Conservation (phyloP, 2,113 vertebrate species). For the Gambusia affinis region DNA sequence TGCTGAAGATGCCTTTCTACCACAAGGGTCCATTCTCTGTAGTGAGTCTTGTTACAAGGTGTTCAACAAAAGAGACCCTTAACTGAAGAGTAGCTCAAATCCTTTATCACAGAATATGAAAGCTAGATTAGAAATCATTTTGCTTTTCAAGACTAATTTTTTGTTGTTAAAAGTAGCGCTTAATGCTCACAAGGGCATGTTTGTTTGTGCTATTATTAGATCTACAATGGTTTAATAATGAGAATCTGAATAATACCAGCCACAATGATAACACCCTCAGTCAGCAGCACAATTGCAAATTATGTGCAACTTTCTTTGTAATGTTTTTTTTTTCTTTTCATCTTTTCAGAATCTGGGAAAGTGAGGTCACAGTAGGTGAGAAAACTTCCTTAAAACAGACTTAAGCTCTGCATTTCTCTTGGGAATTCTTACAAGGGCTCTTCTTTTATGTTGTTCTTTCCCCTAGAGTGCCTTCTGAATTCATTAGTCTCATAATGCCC, state of each 20-base stretch:
- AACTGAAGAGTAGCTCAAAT: too few relatives aligned
- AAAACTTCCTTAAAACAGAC: slow-evolving; percentile 47
- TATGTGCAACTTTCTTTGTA: slow-evolving; percentile 2
- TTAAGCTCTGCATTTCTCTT: slow-evolving; percentile 59
- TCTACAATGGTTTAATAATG: slow-evolving; percentile 4
- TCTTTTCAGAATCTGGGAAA: slow-evolving; percentile 60
- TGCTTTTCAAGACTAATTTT: too few relatives aligned
- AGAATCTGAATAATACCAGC: not conserved
- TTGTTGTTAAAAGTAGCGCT: too few relatives aligned
- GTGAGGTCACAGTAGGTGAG: slow-evolving; percentile 41
- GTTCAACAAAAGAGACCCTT: too few relatives aligned
- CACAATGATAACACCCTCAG: not conserved
- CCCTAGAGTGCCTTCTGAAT: slow-evolving; percentile 68
- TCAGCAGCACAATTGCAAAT: not conserved
- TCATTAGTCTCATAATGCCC: slow-evolving; percentile 71
- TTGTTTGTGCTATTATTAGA: not conserved
- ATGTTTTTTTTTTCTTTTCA: not conserved
- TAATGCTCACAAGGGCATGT: too few relatives aligned
- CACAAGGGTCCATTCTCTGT: too few relatives aligned
- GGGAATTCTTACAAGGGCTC: slow-evolving; percentile 40
- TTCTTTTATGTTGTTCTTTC: slow-evolving; percentile 64
- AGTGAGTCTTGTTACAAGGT: too few relatives aligned
- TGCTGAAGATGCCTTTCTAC: too few relatives aligned
- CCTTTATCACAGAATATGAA: too few relatives aligned
- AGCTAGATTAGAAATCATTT: too few relatives aligned